Evolutionary conservation across 2,797 vertebrate genomes (phyloP), one percentile per base, ranked within the genome.

Genomic region (Phrynocephalus guinanensis): DNA sequence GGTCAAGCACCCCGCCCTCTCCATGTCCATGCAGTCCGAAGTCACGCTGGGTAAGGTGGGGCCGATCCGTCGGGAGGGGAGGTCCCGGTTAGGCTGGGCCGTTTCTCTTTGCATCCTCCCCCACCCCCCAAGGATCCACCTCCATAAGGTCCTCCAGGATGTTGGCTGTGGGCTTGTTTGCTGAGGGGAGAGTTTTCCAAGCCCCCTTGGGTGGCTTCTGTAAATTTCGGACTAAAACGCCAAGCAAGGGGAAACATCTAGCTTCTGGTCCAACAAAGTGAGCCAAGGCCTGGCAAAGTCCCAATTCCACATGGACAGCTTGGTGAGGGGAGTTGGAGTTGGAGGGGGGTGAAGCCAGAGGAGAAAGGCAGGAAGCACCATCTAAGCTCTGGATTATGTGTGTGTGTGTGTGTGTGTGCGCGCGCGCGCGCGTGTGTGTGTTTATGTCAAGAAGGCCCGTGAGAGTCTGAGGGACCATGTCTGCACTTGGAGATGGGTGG

Each of bases 11-110:
- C 98, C 98, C 0, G 98, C 98, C 0, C 97, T 99, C 93, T 98
- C 98, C 56, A 99, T 99, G 98, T 98, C 98, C 94, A 99, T 99
- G 98, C 98, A 99, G 96, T 96, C 98, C 0, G 98, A 99, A 94
- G 98, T 99, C 93, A 98, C 97, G 0, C 97, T 99, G 22, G 97
- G 98, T 99, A 94, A 98, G 98, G 71, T 0, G 0, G 0, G 1
- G 1, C 0, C 0, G n/a, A 4, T n/a, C 8, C 8, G 18, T 5
- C 20, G 2, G 0, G 1, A 2, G 28, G 13, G 1, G 1, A 56
- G 68, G 10, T 4, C 7, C 7, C 4, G 15, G 15, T 63, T 63
- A 16, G 18, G 18, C 5, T 5, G 3, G 22, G 52, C 15, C 28
- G 9, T 18, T 38, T 63, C 60, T 18, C 18, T 63, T 16, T 63